A percentile compares a stretch with the other conserved stretches of the same genome.
Evolutionary conservation across 2,797 vertebrate species (phyloP).

Genomic region (Syngnathus acus): DNA sequence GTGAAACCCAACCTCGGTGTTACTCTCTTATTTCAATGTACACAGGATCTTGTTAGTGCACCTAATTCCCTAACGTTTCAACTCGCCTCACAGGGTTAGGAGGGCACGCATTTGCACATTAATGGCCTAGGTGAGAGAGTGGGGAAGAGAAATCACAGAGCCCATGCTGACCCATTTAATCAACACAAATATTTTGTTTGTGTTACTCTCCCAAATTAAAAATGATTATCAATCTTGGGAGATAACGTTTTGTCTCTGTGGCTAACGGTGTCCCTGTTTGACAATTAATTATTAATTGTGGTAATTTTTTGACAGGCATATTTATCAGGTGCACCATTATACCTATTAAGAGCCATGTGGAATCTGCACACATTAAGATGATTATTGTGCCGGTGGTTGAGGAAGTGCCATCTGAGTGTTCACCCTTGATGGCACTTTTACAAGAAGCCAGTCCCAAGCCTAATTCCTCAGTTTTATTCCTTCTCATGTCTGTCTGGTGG

Average conservation of each 20-base stretch:
- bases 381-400: conserved; percentile 73
- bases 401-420: conserved; percentile 39
- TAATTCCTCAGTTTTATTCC: conserved; percentile 65
- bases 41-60: conserved; percentile 79
- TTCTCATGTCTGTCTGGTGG: conserved; percentile 53
- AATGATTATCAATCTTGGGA: too few relatives aligned
- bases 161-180: conserved; percentile 91
- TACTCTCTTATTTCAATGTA: conserved; percentile 35
- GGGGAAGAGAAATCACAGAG: conserved; percentile 71
- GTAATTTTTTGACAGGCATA: conserved; percentile 87
- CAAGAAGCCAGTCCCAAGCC: conserved; percentile 47
- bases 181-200: conserved; percentile 10
- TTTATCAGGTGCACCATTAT: conserved; percentile 81
- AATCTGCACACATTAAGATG: conserved; percentile 89
- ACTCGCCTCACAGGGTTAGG: conserved; percentile 79
- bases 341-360: conserved; percentile 81
- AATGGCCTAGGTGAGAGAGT: conserved; percentile 80
- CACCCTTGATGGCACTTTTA: conserved; percentile 43
- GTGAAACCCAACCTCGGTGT: conserved; percentile 39
- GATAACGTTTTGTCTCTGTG: conserved; percentile 25
- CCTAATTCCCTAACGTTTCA: conserved; percentile 86
- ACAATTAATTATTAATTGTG: conserved; percentile 57
- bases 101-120: conserved; percentile 96
- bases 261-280: too few relatives aligned
- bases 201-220: too few relatives aligned